These are phyloP conservation scores for Saturnia pavonia DNA, from an alignment of 2,888 invertebrate genomes.

Conservation along the genomic window DNA sequence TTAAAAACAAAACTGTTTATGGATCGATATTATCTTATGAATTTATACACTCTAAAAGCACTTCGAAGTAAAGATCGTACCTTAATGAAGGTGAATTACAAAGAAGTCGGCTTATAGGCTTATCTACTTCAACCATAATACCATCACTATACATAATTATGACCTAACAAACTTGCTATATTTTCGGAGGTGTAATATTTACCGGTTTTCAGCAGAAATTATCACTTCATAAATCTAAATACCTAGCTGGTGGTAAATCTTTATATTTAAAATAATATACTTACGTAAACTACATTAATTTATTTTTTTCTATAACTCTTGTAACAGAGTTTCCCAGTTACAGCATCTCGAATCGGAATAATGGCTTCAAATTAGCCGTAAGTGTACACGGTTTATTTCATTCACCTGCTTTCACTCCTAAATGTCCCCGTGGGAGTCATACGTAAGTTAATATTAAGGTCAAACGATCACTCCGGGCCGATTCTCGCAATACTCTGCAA, in stretches of 20 bases:
- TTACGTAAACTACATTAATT: not conserved
- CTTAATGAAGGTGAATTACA: too few species aligned
- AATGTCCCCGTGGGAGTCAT: not conserved
- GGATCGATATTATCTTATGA: too few species aligned
- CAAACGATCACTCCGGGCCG: not conserved
- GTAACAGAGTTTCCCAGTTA: not conserved
- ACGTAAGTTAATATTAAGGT: conserved; percentile 12
- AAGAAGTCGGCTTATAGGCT: too few species aligned
- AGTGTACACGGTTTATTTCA: conserved; percentile 1
- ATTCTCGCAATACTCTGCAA: not conserved
- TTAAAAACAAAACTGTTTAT: too few species aligned
- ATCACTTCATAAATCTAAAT: too few species aligned
- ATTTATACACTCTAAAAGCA: too few species aligned
- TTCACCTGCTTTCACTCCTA: not conserved
- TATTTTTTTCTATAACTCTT: not conserved
- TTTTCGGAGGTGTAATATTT: not conserved
- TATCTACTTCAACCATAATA: too few species aligned
- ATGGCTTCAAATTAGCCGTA: not conserved
- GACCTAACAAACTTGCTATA: not conserved
- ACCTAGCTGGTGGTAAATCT: too few species aligned
- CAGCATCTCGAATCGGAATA: not conserved
- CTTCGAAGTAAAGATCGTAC: too few species aligned
- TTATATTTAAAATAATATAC: not conserved
- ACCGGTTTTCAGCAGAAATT: not conserved
- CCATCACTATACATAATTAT: too few species aligned